Conservation (phyloP, 2,113 vertebrate genomes). For the Ranitomeya variabilis region DNA sequence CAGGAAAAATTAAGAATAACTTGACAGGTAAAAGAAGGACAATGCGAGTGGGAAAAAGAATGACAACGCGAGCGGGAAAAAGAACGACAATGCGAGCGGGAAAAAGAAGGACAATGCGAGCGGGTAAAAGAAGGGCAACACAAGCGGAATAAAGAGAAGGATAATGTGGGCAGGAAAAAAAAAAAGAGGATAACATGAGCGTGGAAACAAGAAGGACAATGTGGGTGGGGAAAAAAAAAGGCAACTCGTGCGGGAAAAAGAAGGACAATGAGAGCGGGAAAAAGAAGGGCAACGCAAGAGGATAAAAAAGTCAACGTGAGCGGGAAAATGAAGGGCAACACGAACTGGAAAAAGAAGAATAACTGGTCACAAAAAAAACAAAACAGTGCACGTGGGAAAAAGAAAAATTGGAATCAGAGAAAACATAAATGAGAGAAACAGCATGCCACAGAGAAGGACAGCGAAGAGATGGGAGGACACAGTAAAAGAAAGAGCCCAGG, state of each 20-base stretch:
- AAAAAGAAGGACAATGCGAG: background rate
- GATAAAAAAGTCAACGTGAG: too few species aligned
- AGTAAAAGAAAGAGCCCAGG: background rate
- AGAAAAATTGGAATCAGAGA: background rate
- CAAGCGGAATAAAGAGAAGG: background rate
- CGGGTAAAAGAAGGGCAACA: accelerated
- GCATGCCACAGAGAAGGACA: background rate
- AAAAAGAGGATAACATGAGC: background rate
- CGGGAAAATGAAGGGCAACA: too few species aligned
- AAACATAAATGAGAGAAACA: background rate
- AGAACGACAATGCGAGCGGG: background rate
- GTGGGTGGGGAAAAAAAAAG: background rate
- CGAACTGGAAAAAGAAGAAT: background rate
- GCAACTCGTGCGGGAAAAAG: background rate
- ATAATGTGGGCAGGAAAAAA: background rate
- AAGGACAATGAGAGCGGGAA: background rate
- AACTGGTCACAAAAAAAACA: too few species aligned
- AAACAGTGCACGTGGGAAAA: too few species aligned
- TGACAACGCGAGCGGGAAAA: too few species aligned
- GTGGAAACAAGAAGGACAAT: background rate
- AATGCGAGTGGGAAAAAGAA: background rate
- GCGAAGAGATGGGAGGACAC: background rate
- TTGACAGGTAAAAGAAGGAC: too few species aligned
- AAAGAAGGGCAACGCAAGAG: too few species aligned
- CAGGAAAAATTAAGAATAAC: too few species aligned